These are phyloP conservation scores for Pedicia rivosa DNA, from an alignment of 2,888 invertebrate species.

Conservation along the genomic window DNA sequence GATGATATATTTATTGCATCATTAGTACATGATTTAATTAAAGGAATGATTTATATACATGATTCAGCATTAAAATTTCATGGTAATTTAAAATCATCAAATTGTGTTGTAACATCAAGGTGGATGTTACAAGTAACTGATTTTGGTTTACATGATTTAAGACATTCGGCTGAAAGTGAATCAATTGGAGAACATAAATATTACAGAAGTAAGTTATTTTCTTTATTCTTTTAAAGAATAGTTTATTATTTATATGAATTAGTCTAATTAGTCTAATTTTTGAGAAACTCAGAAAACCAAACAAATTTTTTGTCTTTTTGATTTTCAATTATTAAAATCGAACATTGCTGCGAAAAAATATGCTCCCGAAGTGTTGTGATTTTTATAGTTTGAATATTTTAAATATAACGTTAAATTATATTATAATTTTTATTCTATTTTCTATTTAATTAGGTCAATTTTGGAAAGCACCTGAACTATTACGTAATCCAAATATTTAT, in stretches of 20 bases:
- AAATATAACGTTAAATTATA: too few relatives aligned
- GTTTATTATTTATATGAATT: too few relatives aligned
- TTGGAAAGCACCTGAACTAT: conserved; percentile 92
- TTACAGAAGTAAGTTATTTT: conserved; percentile 71
- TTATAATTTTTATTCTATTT: too few relatives aligned
- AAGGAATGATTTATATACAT: conserved; percentile 90
- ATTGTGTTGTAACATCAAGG: conserved; percentile 94
- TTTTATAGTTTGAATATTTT: too few relatives aligned
- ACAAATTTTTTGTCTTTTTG: too few relatives aligned
- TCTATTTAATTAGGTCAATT: conserved; percentile 73
- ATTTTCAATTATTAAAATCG: too few relatives aligned
- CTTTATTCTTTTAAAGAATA: too few relatives aligned
- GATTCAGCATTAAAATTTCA: conserved; percentile 76
- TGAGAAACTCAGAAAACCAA: too few relatives aligned
- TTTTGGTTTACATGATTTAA: conserved; percentile 86
- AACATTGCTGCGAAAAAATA: too few relatives aligned
- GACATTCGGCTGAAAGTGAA: conserved; percentile 73
- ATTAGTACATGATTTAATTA: conserved; percentile 93
- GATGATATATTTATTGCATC: conserved; percentile 96
- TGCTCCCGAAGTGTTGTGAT: too few relatives aligned
- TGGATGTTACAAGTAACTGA: conserved; percentile 94
- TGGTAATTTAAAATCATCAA: conserved; percentile 96
- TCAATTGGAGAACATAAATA: conserved; percentile 84
- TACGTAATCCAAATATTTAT: conserved; percentile 54
- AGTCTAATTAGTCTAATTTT: too few relatives aligned